Evolutionary conservation across 2,797 vertebrate species (phyloP), one percentile per base, ranked within the genome.

Genomic region (Cetoscarus ocellatus): DNA sequence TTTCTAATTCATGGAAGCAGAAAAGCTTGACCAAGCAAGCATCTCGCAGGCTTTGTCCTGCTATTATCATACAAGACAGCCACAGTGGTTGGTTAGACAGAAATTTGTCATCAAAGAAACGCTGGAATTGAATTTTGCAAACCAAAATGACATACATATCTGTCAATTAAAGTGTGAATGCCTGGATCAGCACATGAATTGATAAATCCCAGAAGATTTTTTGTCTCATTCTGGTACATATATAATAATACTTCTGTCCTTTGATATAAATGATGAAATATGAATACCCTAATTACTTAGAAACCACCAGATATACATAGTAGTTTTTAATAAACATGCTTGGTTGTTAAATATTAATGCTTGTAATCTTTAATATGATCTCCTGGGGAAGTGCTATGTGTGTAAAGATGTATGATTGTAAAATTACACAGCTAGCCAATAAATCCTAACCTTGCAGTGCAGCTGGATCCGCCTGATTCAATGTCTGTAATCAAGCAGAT

Each of bases 1-100:
- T 7, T 39, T 39, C 38, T 42, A 66, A 75, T 65, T 70, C 63
- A 63, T 48, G 48, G 56, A 74, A 34, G 35, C 44, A 39, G 45
- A 12, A 55, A 44, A 73, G 66, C 77, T 67, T 66, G 72, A 70
- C 54, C 62, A 86, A 51, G 52, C 63, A 66, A 67, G 61, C 65
- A 66, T 79, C 66, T 73, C 49, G 50, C 51, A 3, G 19, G 53
- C 45, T 64, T 39, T 58, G 36, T 9, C 5, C n/a, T 40, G 17
- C n/a, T 18, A 13, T 62, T 56, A 58, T 64, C 67, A 66, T 56
- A 38, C n/a, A 63, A 60, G n/a, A 17, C 58, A 57, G 34, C 39
- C 53, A 38, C 27, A 51, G 34, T 52, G 59, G 47, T 47, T 39
- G 14, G 52, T 45, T 59, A 70, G 67, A 70, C 27, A 60, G 18